Evolutionary conservation across 2,888 invertebrate species (phyloP), one percentile per base, ranked within the genome.

Genomic region (Chrysolina oricalcia): DNA sequence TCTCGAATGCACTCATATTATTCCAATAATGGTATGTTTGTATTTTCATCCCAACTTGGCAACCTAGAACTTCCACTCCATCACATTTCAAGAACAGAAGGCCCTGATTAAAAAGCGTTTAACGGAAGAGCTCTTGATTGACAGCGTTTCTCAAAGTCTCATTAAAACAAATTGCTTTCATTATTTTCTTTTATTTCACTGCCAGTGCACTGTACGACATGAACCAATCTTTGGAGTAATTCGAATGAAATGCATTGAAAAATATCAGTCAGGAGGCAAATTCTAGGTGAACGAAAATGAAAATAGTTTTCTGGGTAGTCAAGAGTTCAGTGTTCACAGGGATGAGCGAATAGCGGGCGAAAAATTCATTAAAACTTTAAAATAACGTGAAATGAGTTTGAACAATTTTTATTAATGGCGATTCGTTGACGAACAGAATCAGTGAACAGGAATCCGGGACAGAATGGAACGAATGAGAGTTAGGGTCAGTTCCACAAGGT

Each of bases 151-250:
- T 70, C 62, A 46, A 50, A 74, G 23, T 66, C 70, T 74, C 74
- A 74, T 74, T 74, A 59, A 74, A 70, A 70, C 46, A 19, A 56
- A 74, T 66, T 65, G 48, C 74, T 65, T 74, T 70, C 66, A 50
- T 35, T 15, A 66, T 74, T 74, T 74, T 40, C 66, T 65, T 41
- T 21, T 70, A 59, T 70, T 74, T 46, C 56, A 73, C 62, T 73
- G 67, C 73, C 48, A 19, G 69, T 41, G 62, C 53, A 73, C 65
- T 74, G 59, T 66, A 73, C 70, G 70, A 48, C 70, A 35, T 13
- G 66, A 68, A 70, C 70, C 74, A 70, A 74, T 74, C 66, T 66
- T 23, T 35, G 63, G 70, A 74, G 74, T 74, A 64, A 65, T 74
- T 70, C 59, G 27, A 59, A 66, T 70, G 70, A 27, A 74, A 63